Conservation (phyloP, 2,113 vertebrate genomes). For the Marmota monax region DNA sequence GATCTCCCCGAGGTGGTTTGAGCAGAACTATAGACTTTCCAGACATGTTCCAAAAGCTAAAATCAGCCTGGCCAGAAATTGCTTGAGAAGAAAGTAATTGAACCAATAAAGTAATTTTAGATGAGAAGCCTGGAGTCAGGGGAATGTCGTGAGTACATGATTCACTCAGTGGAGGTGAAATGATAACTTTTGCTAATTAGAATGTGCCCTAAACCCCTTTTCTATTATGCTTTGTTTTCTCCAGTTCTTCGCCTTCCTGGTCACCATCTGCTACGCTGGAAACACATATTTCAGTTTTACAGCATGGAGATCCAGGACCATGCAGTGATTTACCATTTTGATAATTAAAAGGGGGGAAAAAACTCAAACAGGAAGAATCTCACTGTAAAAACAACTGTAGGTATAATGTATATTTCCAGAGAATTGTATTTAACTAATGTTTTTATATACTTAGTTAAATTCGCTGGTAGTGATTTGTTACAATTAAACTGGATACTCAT, state of each 20-base stretch:
- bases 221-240: conserved; percentile 68
- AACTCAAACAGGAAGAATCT: not conserved
- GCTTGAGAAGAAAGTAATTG: not conserved
- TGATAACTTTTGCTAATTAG: not conserved
- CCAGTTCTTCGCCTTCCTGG: conserved; percentile 95
- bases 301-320: conserved; percentile 90
- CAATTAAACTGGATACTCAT: conserved; percentile 69
- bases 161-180: not conserved
- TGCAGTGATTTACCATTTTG: conserved; percentile 84
- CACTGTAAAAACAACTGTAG: conserved; percentile 72
- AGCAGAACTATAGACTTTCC: not conserved
- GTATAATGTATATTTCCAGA: conserved; percentile 77
- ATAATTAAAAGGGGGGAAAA: conserved; percentile 6
- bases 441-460: conserved; percentile 79
- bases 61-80: not conserved
- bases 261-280: conserved; percentile 93
- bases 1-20: not conserved
- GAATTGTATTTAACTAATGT: conserved; percentile 74
- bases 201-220: not conserved
- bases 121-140: not conserved
- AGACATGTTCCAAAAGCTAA: not conserved
- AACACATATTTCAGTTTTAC: conserved; percentile 93
- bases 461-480: conserved; percentile 44
- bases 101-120: conserved; percentile 33
- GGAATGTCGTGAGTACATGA: not conserved